Conservation (phyloP, 2,113 vertebrate species). For the Calonectris borealis region DNA sequence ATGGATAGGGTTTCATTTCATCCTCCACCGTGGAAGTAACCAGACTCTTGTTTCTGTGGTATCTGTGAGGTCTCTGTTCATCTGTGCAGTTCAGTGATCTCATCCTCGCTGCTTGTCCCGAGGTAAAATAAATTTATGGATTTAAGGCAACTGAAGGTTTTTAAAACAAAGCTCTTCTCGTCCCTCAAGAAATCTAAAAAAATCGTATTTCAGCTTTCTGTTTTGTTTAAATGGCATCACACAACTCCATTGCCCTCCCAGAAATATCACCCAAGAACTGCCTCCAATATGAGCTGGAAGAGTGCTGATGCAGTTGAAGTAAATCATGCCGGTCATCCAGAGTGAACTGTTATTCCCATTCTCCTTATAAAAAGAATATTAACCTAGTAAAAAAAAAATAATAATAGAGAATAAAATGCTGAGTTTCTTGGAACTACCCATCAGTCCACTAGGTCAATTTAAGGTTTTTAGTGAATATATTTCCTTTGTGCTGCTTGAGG, state of each 20-base stretch:
- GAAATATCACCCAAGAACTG: conserved; percentile 8
- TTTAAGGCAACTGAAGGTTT: conserved; percentile 17
- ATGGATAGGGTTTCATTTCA: neutral
- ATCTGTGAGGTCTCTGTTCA: conserved; percentile 29
- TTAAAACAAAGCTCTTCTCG: conserved; percentile 27
- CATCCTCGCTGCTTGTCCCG: neutral
- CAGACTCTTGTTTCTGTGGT: neutral
- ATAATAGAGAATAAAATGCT: neutral
- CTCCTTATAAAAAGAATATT: conserved; percentile 53
- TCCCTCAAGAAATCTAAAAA: conserved; percentile 30
- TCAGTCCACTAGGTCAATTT: conserved; percentile 1
- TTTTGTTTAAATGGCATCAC: conserved; percentile 39
- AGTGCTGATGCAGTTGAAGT: conserved; percentile 16
- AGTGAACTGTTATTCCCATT: conserved; percentile 45
- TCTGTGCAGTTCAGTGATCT: conserved; percentile 10
- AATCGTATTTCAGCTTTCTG: conserved; percentile 25
- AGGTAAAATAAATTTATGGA: conserved; percentile 32
- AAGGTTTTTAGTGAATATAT: neutral
- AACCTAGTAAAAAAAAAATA: neutral
- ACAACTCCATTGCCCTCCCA: neutral
- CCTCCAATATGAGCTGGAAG: neutral
- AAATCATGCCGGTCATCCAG: neutral
- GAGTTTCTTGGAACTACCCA: conserved; percentile 22
- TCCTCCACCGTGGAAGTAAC: neutral
- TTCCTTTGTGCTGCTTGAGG: neutral